Conservation (phyloP, 2,888 invertebrate genomes). For the Smittia sp. region DNA sequence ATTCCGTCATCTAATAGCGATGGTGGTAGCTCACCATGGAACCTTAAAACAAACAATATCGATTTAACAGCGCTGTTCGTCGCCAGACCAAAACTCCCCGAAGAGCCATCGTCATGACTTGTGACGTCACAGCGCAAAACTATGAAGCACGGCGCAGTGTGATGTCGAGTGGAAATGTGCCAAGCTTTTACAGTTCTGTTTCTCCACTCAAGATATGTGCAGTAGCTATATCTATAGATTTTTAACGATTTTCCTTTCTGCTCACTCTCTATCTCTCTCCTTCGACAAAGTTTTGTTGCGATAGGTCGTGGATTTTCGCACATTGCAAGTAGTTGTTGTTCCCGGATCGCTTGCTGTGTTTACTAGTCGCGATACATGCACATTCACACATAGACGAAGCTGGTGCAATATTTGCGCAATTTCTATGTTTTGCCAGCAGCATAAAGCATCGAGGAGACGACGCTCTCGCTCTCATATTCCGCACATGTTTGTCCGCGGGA, state of each 20-base stretch:
- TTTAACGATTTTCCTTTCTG: conserved; percentile 22
- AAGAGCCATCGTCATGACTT: conserved; percentile 7
- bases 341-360: too few species aligned
- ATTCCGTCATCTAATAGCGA: too few species aligned
- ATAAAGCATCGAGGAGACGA: neutral
- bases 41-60: too few species aligned
- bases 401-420: conserved; percentile 3
- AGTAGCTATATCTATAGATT: conserved; percentile 4
- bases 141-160: neutral
- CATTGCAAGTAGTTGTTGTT: neutral
- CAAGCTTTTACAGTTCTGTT: conserved; percentile 2
- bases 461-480: conserved; percentile 2
- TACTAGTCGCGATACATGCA: neutral
- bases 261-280: neutral
- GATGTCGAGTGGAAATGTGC: conserved; percentile 11
- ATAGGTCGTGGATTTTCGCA: conserved; percentile 36
- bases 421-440: neutral
- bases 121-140: neutral
- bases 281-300: conserved; percentile 20
- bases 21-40: too few species aligned
- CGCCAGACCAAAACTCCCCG: neutral
- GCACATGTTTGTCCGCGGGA: neutral
- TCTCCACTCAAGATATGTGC: neutral
- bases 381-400: neutral
- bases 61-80: too few species aligned